Percentiles rank a stretch among this genome's conserved stretches.
These are phyloP conservation scores for Leuctra nigra DNA, from an alignment of 2,888 invertebrate genomes.

Conservation along the genomic window DNA sequence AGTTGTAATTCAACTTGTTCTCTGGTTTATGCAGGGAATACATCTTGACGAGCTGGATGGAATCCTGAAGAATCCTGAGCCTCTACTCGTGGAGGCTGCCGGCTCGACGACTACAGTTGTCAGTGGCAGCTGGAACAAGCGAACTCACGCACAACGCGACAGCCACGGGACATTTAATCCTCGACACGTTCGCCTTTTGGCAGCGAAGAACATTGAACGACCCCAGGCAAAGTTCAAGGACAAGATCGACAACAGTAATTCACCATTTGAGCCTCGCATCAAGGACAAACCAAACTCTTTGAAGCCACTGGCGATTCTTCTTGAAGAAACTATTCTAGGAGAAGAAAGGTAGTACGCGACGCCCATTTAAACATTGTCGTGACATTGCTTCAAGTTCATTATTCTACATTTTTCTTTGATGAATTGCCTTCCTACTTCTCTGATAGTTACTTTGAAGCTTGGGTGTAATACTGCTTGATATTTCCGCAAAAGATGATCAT, in stretches of 20 bases:
- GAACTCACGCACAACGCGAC: background rate
- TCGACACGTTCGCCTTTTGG: conserved; percentile 49
- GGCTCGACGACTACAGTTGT: conserved; percentile 31
- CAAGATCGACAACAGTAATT: conserved; percentile 71
- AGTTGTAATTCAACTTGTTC: conserved; percentile 1
- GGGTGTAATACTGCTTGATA: no score
- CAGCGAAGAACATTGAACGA: conserved; percentile 64
- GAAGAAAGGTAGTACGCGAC: conserved; percentile 34
- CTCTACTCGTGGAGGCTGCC: conserved; percentile 22
- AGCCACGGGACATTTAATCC: conserved; percentile 18
- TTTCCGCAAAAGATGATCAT: no score
- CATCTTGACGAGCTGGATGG: conserved; percentile 61
- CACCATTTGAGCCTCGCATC: conserved; percentile 76
- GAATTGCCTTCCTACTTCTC: no score
- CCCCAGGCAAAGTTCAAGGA: conserved; percentile 83
- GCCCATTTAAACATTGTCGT: no score
- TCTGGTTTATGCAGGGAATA: conserved; percentile 34
- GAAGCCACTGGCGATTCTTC: conserved; percentile 67
- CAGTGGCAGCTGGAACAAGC: conserved; percentile 56
- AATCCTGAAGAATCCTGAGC: conserved; percentile 44
- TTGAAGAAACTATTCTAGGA: conserved; percentile 59
- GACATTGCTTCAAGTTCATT: no score
- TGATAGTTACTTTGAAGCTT: no score
- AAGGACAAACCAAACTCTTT: conserved; percentile 82
- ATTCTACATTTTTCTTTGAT: no score